These are phyloP conservation scores for Tauraco hartlaubi DNA, from an alignment of 2,797 vertebrate species.

Conservation along the genomic window DNA sequence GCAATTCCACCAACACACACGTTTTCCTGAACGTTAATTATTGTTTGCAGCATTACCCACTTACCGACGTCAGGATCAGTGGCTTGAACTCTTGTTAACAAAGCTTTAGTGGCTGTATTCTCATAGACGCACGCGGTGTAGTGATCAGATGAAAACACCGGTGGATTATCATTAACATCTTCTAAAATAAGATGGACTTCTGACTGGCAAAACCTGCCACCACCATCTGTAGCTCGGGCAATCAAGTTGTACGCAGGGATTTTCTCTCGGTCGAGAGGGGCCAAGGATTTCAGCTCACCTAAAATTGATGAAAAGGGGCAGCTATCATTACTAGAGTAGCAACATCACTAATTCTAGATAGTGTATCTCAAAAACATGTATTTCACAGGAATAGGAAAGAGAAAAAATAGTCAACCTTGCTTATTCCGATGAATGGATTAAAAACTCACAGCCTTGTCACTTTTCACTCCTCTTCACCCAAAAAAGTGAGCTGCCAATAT, in stretches of 20 bases:
- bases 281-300: slow-evolving; percentile 92
- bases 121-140: slow-evolving; percentile 92
- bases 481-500: background rate
- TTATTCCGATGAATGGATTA: background rate
- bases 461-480: background rate
- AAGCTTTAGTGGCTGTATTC: slow-evolving; percentile 92
- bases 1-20: background rate
- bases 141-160: slow-evolving; percentile 86
- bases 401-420: background rate
- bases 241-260: slow-evolving; percentile 86
- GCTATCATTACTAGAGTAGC: background rate
- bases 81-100: slow-evolving; percentile 94
- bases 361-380: background rate
- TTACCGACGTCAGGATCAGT: slow-evolving; percentile 93
- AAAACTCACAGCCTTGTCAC: background rate
- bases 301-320: slow-evolving; percentile 43
- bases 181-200: slow-evolving; percentile 86
- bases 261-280: slow-evolving; percentile 88
- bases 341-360: background rate
- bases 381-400: background rate
- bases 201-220: slow-evolving; percentile 90
- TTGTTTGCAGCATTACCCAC: background rate
- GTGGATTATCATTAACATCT: slow-evolving; percentile 97
- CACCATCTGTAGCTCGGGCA: slow-evolving; percentile 90
- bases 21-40: background rate